Evolutionary conservation across 2,113 vertebrate species (phyloP).

Genomic region (Cisticola juncidis): DNA sequence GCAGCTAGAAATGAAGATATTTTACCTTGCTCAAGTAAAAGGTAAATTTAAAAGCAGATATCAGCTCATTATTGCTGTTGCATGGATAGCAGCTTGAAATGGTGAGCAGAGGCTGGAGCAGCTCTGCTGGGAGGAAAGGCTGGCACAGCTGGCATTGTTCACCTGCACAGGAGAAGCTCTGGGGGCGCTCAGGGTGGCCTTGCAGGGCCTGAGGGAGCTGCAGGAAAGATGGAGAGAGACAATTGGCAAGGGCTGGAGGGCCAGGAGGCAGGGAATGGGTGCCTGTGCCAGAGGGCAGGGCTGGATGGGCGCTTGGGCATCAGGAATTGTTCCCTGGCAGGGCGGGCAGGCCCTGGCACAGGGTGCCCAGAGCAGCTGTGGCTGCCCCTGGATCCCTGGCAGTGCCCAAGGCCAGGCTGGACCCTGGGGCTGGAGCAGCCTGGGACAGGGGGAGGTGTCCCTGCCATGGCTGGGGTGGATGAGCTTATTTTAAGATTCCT

Average conservation of each 20-base stretch:
- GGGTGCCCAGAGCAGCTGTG: neutral
- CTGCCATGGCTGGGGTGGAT: neutral
- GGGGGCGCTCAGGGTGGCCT: neutral
- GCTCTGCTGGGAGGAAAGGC: neutral
- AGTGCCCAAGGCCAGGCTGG: neutral
- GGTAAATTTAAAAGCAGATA: neutral
- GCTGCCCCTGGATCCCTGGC: neutral
- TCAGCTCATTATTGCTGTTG: neutral
- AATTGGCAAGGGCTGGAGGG: neutral
- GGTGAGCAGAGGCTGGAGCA: neutral
- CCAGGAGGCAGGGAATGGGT: neutral
- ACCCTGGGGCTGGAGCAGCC: neutral
- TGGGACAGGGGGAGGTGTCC: neutral
- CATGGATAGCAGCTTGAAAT: neutral
- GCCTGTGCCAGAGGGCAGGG: neutral
- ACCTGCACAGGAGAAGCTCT: neutral
- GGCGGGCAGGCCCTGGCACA: neutral
- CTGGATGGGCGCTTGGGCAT: rapidly evolving
- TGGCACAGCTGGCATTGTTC: neutral
- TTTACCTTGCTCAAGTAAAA: neutral
- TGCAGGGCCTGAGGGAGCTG: neutral
- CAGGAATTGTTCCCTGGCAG: neutral
- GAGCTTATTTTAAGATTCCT: neutral
- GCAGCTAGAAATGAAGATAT: neutral
- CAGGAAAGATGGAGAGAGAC: neutral